Base-by-base conservation (phyloP, 2,888 invertebrate species). In the Halictus ligatus region DNA sequence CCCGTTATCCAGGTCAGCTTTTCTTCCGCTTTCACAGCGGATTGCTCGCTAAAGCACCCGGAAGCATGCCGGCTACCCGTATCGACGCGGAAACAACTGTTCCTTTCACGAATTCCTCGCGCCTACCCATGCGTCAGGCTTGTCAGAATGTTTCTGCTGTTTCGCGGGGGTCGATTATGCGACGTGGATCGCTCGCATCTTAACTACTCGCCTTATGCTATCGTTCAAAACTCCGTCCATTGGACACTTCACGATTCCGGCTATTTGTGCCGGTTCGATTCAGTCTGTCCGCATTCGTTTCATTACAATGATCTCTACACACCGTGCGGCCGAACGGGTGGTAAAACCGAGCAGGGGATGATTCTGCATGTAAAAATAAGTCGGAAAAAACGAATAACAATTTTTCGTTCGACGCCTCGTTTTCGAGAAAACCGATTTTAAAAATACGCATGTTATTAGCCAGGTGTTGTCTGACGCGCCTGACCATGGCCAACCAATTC, bases 11-110 rank as follows among this genome's bases (percentile, higher is more conserved):
- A 60, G 76, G 73, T 75, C 76, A 73, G 18, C 64, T 64, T 76
- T 85, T 78, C 78, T 82, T 73, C 60, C 48, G 64, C 21, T 58
- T 46, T 72, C 54, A 29, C 69, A 48, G 72, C 54, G 78, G 75
- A 81, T 81, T 71, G 75, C 73, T 81, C 67, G 85, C 64, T 50
- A 78, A 80, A 83, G 79, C 79, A 83, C n/a, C 48, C 64, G 84
- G 75, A 85, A 85, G 48, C 72, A 29, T 13, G 50, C 77, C n/a
- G 46, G 2, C n/a, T 69, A 46, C 50, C 75, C 69, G 71, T 75
- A 75, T 60, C 75, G 81, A 71, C 50, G 80, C 81, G 71, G 40
- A 83, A 80, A 72, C 58, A 25, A 58, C 64, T 76, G 35, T 54
- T 71, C 69, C 69, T 78, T 75, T 43, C 78, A 35, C 67, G 15